Percentiles rank a stretch among this genome's conserved stretches.
phyloP scores from a whole-genome alignment of 92 coral and sea anemone species.

The Porites cylindrica region DNA sequence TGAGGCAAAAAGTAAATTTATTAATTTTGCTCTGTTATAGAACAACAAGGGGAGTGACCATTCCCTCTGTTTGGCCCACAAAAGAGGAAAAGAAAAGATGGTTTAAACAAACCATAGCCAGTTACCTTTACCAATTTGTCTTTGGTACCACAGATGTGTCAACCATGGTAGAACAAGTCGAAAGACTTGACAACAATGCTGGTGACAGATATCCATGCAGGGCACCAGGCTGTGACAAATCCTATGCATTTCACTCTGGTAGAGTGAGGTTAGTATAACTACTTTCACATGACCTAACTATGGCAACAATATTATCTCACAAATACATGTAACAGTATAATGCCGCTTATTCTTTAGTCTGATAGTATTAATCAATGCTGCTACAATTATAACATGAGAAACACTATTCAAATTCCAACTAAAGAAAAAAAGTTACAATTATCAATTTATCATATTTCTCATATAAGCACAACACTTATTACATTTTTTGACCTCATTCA shows the following conservation, averaged over 20 bases:
- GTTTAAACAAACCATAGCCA: slow-evolving; percentile 4
- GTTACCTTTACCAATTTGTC: slow-evolving; percentile 23
- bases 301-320: background rate
- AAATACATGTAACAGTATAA: background rate
- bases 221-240: slow-evolving; percentile 11
- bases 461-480: too few relatives aligned
- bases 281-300: background rate
- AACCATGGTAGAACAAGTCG: slow-evolving; percentile 16
- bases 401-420: too few relatives aligned
- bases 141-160: background rate
- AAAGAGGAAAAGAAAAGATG: slow-evolving; percentile 20
- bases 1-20: too few relatives aligned
- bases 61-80: slow-evolving; percentile 10
- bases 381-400: too few relatives aligned
- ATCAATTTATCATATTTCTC: too few relatives aligned
- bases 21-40: background rate
- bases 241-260: slow-evolving; percentile 38
- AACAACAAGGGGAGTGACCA: background rate
- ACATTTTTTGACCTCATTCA: too few relatives aligned
- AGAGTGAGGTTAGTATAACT: slow-evolving; percentile 13
- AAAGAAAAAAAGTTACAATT: too few relatives aligned
- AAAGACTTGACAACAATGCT: background rate
- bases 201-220: slow-evolving; percentile 26
- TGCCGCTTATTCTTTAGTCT: background rate
- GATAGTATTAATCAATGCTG: too few relatives aligned